Conservation (phyloP, 2,888 invertebrate species). For the Diaprepes abbreviatus region DNA sequence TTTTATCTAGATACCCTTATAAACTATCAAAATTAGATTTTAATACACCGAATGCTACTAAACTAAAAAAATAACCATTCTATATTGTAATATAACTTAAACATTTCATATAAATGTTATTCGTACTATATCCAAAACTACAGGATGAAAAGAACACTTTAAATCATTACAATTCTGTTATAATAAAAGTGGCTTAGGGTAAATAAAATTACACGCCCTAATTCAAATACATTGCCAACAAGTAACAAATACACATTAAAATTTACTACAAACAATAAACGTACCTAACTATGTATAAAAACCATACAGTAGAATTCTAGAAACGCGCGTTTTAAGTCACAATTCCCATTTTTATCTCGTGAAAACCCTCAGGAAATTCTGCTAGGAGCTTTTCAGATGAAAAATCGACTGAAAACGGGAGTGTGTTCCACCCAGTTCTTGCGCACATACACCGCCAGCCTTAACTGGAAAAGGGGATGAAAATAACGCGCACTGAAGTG, state of each 20-base stretch:
- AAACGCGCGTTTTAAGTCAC: background rate
- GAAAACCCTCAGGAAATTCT: background rate
- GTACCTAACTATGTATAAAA: background rate
- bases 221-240: background rate
- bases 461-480: conserved; percentile 15
- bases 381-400: conserved; percentile 2
- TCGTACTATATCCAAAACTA: no score
- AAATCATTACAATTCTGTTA: no score
- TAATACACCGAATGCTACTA: no score
- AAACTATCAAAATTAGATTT: no score
- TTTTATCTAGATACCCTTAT: no score
- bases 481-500: conserved; percentile 1
- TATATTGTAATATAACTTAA: no score
- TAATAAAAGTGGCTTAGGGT: no score
- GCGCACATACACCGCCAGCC: conserved; percentile 29
- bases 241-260: background rate
- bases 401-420: conserved; percentile 32
- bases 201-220: conserved; percentile 8
- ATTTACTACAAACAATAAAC: background rate
- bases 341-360: background rate
- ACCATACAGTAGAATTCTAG: background rate
- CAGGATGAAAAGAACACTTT: no score
- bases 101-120: no score
- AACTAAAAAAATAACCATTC: no score
- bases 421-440: conserved; percentile 30